Base-by-base conservation (phyloP, 1,140 invertebrate genomes). In the Drosophila ambigua region DNA sequence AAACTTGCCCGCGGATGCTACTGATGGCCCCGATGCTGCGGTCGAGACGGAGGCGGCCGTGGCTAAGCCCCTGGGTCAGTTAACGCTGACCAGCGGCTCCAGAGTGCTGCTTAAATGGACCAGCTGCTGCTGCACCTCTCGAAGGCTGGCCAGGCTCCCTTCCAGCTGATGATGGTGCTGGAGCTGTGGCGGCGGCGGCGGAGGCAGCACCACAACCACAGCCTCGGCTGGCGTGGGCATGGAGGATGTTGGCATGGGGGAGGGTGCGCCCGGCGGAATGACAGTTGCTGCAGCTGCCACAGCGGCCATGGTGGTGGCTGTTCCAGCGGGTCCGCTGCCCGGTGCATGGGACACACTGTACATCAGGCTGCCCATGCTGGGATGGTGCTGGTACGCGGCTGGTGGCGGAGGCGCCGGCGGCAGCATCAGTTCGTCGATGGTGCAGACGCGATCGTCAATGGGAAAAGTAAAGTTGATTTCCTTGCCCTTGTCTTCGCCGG, bases 401-500 rank as follows among this genome's bases (percentile, higher is more conserved):
- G 78, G 79, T n/a, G 85, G 83, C 20, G 88, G 77, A 8, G 91
- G 83, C 20, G 90, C 71, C 28, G 90, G 77, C 0, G 88, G 84
- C 53, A 90, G 46, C 5, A 91, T 73, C 35, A 92, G 60, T 20
- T 92, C 91, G 69, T 92, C 91, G 68, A 92, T 91, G 26, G 91
- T 92, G 64, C 91, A 92, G 31, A 92, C 91, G 26, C 89, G 88
- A 79, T 92, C 91, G 45, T 91, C 91, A 35, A 92, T 87, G 63
- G 90, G 91, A 62, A 92, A 92, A 43, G 88, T 92, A 51, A 92
- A 92, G 81, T 90, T 92, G 44, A 91, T 92, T 77, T 92, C 91
- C 52, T 90, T 92, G 57, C 76, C 76, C 28, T 45, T 65, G 24
- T 74, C 69, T 23, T 83, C 87, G 0, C 50, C 51, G 8, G 50